phyloP scores from a whole-genome alignment of 2,113 vertebrate genomes.

The Oplegnathus fasciatus region DNA sequence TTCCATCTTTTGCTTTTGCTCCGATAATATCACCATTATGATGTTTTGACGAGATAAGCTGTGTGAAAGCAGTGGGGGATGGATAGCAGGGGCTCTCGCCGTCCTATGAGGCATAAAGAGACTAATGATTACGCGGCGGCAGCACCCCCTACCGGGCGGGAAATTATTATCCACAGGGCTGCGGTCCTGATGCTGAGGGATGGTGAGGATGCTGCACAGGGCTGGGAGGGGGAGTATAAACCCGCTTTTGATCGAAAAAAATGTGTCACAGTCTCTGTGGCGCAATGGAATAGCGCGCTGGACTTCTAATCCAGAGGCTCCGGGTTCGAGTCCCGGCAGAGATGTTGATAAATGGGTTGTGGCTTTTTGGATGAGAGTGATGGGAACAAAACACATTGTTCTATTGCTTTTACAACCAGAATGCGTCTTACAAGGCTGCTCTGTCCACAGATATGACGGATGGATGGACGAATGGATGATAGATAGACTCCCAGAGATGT shows the following conservation, averaged over 20 bases:
- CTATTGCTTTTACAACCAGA: neutral
- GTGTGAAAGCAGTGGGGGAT: slow-evolving; percentile 31
- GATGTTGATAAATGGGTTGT: slow-evolving; percentile 81
- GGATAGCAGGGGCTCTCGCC: slow-evolving; percentile 15
- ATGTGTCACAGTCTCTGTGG: slow-evolving; percentile 90
- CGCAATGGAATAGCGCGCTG: slow-evolving; percentile 99
- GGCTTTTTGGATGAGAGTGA: slow-evolving; percentile 54
- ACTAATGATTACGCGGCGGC: slow-evolving; percentile 18
- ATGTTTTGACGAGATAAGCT: slow-evolving; percentile 49
- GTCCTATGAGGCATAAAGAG: slow-evolving; percentile 29
- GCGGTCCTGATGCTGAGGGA: slow-evolving; percentile 87
- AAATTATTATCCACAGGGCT: neutral
- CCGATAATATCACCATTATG: slow-evolving; percentile 39
- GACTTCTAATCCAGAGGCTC: slow-evolving; percentile 99
- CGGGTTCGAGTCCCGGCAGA: slow-evolving; percentile 99
- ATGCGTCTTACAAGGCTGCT: neutral
- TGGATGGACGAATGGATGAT: neutral
- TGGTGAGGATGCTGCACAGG: slow-evolving; percentile 62
- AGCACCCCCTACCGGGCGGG: slow-evolving; percentile 77
- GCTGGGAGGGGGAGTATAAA: slow-evolving; percentile 74
- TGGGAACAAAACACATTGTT: neutral
- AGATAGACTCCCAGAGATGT: neutral
- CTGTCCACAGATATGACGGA: neutral
- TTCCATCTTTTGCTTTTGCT: slow-evolving; percentile 15
- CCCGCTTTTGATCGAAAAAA: slow-evolving; percentile 52